Percentiles rank a stretch among this genome's conserved stretches.
These are phyloP conservation scores for Microcebus lehilahytsara DNA, from an alignment of 2,113 vertebrate species.

Conservation along the genomic window DNA sequence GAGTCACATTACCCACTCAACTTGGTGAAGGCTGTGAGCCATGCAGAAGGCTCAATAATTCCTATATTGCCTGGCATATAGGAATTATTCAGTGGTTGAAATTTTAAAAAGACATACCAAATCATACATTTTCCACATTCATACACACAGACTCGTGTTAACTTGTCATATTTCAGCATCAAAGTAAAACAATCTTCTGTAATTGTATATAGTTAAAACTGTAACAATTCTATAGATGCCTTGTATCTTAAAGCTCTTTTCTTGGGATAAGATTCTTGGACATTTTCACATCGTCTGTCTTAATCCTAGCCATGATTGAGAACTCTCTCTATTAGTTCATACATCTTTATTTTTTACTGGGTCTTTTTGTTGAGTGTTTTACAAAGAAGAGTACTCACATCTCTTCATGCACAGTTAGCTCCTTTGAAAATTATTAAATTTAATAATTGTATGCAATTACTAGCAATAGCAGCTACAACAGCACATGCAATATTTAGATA, in stretches of 20 bases:
- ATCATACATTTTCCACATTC: background rate
- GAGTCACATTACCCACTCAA: background rate
- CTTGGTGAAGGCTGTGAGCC: background rate
- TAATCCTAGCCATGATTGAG: background rate
- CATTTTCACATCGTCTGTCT: background rate
- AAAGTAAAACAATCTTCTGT: background rate
- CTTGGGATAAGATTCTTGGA: background rate
- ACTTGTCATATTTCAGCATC: background rate
- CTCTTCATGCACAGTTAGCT: background rate
- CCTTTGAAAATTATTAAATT: background rate
- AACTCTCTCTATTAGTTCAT: background rate
- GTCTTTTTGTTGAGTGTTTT: background rate
- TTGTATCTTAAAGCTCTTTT: background rate
- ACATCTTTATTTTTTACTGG: background rate
- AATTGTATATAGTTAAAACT: background rate
- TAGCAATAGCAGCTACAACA: background rate
- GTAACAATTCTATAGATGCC: background rate
- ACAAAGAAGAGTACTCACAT: background rate
- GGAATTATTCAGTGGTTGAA: background rate
- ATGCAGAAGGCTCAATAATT: background rate
- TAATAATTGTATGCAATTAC: background rate
- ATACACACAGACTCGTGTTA: background rate
- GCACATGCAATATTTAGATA: background rate
- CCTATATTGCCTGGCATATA: background rate
- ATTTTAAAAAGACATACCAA: background rate